Evolutionary conservation across 2,888 invertebrate genomes (phyloP).

Genomic region (Agrochola lychnidis): DNA sequence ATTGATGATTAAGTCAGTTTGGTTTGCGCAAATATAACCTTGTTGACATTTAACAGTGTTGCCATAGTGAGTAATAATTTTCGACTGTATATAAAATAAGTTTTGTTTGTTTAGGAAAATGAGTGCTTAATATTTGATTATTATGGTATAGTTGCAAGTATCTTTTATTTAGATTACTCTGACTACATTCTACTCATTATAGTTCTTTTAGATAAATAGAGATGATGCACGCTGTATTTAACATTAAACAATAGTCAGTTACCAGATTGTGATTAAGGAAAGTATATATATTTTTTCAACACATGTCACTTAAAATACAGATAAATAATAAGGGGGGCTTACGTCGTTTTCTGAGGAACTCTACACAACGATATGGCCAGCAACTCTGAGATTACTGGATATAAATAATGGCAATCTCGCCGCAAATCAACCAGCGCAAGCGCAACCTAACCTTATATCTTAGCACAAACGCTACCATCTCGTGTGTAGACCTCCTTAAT

Average conservation of each 20-base stretch:
- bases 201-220: conserved; percentile 76
- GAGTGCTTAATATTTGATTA: conserved; percentile 83
- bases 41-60: conserved; percentile 89
- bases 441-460: neutral
- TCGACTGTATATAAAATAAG: conserved; percentile 88
- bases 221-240: conserved; percentile 79
- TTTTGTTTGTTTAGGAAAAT: conserved; percentile 84
- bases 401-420: neutral
- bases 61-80: conserved; percentile 89
- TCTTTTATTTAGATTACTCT: conserved; percentile 76
- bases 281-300: conserved; percentile 87
- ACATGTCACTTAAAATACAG: conserved; percentile 69
- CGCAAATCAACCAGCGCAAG: conserved; percentile 13
- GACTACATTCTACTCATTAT: conserved; percentile 73
- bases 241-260: conserved; percentile 86
- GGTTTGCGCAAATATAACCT: conserved; percentile 85
- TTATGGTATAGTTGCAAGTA: conserved; percentile 71
- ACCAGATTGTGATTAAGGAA: conserved; percentile 86
- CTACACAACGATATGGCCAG: conserved; percentile 9
- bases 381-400: neutral
- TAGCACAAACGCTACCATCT: conserved; percentile 10
- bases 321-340: conserved; percentile 48
- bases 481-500: conserved; percentile 18
- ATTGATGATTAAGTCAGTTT: conserved; percentile 81
- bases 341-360: conserved; percentile 17